phyloP scores from a whole-genome alignment of 2,888 invertebrate genomes.

The Conops quadrifasciatus region DNA sequence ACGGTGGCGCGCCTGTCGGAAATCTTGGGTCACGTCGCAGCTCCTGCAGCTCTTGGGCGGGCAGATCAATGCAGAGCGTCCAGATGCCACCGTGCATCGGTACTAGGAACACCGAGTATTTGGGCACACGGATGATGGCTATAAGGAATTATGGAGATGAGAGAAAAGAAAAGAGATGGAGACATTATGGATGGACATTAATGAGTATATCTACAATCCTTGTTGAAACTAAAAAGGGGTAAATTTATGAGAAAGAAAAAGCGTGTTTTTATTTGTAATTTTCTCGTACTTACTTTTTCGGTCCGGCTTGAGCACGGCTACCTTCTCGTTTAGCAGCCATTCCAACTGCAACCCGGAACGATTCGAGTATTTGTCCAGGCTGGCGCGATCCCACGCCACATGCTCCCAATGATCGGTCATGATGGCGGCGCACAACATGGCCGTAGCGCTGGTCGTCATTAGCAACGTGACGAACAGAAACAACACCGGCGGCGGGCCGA shows the following conservation, averaged over 20 bases:
- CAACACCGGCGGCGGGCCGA: conserved; percentile 63
- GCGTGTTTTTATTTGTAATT: no score
- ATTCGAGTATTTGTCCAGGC: conserved; percentile 61
- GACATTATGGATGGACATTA: neutral
- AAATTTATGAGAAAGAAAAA: no score
- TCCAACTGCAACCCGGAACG: conserved; percentile 70
- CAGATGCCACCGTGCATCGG: conserved; percentile 92
- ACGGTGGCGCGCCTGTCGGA: conserved; percentile 69
- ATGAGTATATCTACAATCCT: no score
- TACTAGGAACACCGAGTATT: conserved; percentile 74
- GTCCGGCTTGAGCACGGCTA: conserved; percentile 72
- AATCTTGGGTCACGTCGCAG: conserved; percentile 60
- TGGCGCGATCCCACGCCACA: conserved; percentile 79
- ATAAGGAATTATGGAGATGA: neutral
- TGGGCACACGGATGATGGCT: conserved; percentile 43
- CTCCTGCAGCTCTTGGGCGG: conserved; percentile 78
- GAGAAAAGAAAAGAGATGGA: neutral
- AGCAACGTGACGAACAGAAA: conserved; percentile 68
- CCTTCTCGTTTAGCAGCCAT: conserved; percentile 81
- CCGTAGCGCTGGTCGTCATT: conserved; percentile 79
- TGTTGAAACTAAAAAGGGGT: no score
- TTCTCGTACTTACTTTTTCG: conserved; percentile 53
- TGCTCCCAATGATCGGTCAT: conserved; percentile 94
- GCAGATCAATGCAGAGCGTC: conserved; percentile 85
- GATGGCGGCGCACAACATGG: conserved; percentile 83